These are phyloP conservation scores for Antrozous pallidus DNA, from an alignment of 2,797 vertebrate species.

Conservation along the genomic window DNA sequence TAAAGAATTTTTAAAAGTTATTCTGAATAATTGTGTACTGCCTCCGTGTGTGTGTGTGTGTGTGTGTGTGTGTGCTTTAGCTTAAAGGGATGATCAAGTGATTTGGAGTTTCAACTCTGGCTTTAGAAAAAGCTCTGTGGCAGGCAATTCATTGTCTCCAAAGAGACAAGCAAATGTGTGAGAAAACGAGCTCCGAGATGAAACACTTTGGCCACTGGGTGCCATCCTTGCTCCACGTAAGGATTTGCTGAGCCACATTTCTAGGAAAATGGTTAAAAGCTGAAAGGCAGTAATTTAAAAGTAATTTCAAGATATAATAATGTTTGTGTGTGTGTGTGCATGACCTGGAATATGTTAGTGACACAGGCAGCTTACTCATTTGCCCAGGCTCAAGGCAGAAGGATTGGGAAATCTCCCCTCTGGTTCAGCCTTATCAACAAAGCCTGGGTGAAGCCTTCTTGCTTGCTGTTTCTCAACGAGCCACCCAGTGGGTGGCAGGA, in stretches of 20 bases:
- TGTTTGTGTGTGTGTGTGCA: constrained; percentile 49
- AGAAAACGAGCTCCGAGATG: constrained; percentile 71
- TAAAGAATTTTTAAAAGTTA: background rate
- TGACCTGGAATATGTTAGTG: constrained; percentile 63
- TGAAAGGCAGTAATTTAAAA: constrained; percentile 62
- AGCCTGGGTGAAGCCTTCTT: background rate
- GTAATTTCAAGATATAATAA: constrained; percentile 71
- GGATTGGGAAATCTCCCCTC: background rate
- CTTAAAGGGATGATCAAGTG: background rate
- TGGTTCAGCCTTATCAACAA: background rate
- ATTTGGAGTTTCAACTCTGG: constrained; percentile 15
- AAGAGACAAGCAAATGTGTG: constrained; percentile 11
- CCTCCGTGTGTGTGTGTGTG: background rate
- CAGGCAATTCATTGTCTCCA: constrained; percentile 3
- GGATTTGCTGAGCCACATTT: constrained; percentile 55
- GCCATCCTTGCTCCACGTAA: constrained; percentile 86
- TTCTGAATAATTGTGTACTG: background rate
- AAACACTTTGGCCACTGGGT: constrained; percentile 85
- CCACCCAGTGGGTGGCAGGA: background rate
- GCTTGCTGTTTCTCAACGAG: background rate
- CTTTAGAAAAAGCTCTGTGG: background rate
- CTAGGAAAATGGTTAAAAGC: constrained; percentile 71
- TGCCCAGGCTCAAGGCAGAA: background rate
- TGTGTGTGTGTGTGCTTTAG: background rate
- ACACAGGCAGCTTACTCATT: constrained; percentile 17